These are phyloP conservation scores for Parnassius orleans DNA, from an alignment of 2,888 invertebrate species.

Conservation along the genomic window DNA sequence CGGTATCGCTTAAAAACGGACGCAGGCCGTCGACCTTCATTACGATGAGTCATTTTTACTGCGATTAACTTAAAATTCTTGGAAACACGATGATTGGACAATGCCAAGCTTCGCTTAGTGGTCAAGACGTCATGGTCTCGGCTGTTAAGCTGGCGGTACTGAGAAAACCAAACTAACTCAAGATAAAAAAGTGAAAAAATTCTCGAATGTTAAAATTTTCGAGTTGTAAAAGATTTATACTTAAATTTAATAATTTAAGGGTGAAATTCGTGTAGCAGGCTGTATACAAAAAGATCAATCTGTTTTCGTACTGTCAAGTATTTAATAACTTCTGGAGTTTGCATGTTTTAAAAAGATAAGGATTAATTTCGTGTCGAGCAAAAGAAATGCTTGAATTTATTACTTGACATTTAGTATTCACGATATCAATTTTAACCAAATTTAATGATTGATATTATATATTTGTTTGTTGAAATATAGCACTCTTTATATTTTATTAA, in stretches of 20 bases:
- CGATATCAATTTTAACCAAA: too few relatives aligned
- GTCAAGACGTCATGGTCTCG: slow-evolving; percentile 10
- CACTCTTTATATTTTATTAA: too few relatives aligned
- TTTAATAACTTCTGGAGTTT: not conserved
- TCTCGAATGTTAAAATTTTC: not conserved
- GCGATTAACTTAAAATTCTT: slow-evolving; percentile 42
- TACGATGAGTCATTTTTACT: slow-evolving; percentile 43
- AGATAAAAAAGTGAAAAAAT: slow-evolving; percentile 15
- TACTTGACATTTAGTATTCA: too few relatives aligned
- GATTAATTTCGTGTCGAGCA: too few relatives aligned
- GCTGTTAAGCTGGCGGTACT: not conserved
- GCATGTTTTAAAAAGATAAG: not conserved
- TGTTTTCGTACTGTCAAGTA: not conserved
- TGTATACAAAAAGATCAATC: not conserved
- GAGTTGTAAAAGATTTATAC: not conserved
- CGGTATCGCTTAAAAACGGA: slow-evolving; percentile 39
- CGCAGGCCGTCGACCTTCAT: slow-evolving; percentile 47
- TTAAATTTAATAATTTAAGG: not conserved
- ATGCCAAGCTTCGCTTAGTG: slow-evolving; percentile 13
- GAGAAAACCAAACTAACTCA: slow-evolving; percentile 8
- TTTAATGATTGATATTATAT: too few relatives aligned
- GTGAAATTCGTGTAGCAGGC: too few relatives aligned
- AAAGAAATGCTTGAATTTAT: too few relatives aligned
- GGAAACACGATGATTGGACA: slow-evolving; percentile 32
- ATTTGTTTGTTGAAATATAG: too few relatives aligned